A percentile compares a stretch with the other conserved stretches of the same genome.
Evolutionary conservation across 2,113 vertebrate species (phyloP).

Genomic region (Gymnocephalus cernua): DNA sequence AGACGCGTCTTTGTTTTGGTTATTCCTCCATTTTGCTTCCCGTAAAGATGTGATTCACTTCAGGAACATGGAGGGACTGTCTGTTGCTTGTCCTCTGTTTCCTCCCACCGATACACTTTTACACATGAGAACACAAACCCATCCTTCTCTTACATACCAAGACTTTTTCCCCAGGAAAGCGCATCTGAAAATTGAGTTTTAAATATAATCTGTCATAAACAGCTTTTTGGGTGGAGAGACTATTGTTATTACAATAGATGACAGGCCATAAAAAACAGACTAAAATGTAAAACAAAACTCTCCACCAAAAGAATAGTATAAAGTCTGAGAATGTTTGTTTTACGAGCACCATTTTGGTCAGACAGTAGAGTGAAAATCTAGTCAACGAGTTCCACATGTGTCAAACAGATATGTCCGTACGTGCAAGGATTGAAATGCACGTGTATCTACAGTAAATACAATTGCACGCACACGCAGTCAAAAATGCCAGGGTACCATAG

Average conservation of each 20-base stretch:
- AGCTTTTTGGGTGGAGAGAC: constrained; percentile 11
- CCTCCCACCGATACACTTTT: too few species aligned
- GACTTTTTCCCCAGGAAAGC: too few species aligned
- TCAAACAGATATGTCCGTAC: constrained; percentile 42
- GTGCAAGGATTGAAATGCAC: constrained; percentile 28
- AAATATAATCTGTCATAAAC: constrained; percentile 33
- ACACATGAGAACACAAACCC: too few species aligned
- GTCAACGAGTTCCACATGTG: constrained; percentile 42
- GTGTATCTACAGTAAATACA: constrained; percentile 11
- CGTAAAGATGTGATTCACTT: constrained; percentile 3
- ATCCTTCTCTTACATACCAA: too few species aligned
- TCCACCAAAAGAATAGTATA: not conserved
- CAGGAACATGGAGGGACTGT: not conserved
- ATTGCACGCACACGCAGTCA: constrained; percentile 42
- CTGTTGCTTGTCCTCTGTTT: constrained; percentile 25
- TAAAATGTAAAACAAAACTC: not conserved
- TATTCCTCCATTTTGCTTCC: not conserved
- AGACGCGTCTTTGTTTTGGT: constrained; percentile 5
- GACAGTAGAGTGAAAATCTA: constrained; percentile 1
- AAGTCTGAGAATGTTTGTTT: constrained; percentile 26
- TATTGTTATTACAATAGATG: constrained; percentile 50
- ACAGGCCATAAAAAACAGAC: constrained; percentile 20
- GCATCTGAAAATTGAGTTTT: constrained; percentile 20
- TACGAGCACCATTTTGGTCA: constrained; percentile 26
- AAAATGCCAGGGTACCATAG: constrained; percentile 23